Conservation (phyloP, 2,797 vertebrate genomes). For the Pseudopleuronectes americanus region DNA sequence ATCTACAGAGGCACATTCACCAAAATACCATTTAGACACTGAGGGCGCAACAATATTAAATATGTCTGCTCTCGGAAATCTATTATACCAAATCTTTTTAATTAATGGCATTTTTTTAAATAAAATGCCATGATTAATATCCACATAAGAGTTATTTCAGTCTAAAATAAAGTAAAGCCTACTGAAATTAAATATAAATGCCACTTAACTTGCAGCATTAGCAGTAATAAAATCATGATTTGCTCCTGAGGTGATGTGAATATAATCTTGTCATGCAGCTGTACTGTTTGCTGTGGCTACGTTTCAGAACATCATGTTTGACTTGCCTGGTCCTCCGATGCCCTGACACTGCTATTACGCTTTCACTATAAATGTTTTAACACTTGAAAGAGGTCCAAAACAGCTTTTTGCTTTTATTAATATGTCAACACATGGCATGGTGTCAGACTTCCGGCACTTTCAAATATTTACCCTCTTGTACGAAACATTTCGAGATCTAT, state of each 20-base stretch:
- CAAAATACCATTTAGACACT: background rate
- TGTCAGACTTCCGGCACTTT: constrained; percentile 69
- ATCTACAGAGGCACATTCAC: background rate
- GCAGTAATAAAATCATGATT: constrained; percentile 5
- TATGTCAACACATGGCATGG: constrained; percentile 65
- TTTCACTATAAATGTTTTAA: constrained; percentile 69
- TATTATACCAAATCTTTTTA: background rate
- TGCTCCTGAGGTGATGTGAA: constrained; percentile 13
- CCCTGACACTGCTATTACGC: constrained; percentile 57
- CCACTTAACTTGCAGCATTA: background rate
- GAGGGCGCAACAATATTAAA: background rate
- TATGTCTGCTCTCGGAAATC: background rate
- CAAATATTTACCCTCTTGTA: constrained; percentile 72
- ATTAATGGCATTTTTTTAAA: background rate
- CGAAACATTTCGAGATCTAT: constrained; percentile 65
- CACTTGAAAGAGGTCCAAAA: constrained; percentile 75
- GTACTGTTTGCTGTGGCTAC: constrained; percentile 70
- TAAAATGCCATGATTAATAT: background rate
- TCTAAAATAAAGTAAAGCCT: background rate
- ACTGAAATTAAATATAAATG: background rate
- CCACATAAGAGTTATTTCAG: too few species aligned
- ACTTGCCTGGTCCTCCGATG: constrained; percentile 62
- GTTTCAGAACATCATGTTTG: constrained; percentile 77
- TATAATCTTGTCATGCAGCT: constrained; percentile 33
- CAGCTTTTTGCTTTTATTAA: constrained; percentile 79